Evolutionary conservation across 2,888 invertebrate species (phyloP).

Genomic region (Ornithoptera priamus): DNA sequence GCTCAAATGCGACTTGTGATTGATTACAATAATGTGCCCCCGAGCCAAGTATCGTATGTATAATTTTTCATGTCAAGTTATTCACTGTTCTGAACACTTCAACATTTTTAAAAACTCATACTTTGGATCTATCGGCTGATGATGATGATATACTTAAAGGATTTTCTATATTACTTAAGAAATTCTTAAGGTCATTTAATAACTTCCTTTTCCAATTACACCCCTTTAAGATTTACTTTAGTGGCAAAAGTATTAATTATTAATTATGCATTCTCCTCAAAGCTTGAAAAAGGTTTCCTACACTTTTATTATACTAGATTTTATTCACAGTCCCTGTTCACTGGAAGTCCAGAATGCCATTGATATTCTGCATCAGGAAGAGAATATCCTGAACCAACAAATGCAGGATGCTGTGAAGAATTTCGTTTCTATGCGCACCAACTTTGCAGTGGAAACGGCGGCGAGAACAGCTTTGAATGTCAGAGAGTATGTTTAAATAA

Average conservation of each 20-base stretch:
- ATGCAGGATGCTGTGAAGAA: slow-evolving; percentile 46
- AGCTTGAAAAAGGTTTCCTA: background rate
- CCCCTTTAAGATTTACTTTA: too few species aligned
- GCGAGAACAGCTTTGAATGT: slow-evolving; percentile 47
- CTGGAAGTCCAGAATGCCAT: slow-evolving; percentile 58
- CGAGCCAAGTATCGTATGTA: slow-evolving; percentile 58
- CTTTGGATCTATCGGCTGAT: too few species aligned
- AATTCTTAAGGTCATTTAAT: too few species aligned
- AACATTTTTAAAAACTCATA: too few species aligned
- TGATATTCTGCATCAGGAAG: slow-evolving; percentile 62
- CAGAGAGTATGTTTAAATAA: slow-evolving; percentile 52
- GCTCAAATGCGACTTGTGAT: slow-evolving; percentile 55
- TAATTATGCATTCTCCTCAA: too few species aligned
- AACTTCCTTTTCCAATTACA: too few species aligned
- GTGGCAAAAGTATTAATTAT: too few species aligned
- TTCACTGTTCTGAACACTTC: too few species aligned
- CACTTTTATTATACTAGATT: background rate
- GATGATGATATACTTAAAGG: too few species aligned
- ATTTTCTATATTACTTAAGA: too few species aligned
- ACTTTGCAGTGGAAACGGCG: slow-evolving; percentile 47
- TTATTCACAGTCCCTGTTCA: slow-evolving; percentile 41
- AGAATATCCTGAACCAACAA: slow-evolving; percentile 55
- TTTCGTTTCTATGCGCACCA: slow-evolving; percentile 48
- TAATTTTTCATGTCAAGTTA: too few species aligned
- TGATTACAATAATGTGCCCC: slow-evolving; percentile 57